These are phyloP conservation scores for Brienomyrus longianalis DNA, from an alignment of 2,113 vertebrate genomes.

Conservation along the genomic window DNA sequence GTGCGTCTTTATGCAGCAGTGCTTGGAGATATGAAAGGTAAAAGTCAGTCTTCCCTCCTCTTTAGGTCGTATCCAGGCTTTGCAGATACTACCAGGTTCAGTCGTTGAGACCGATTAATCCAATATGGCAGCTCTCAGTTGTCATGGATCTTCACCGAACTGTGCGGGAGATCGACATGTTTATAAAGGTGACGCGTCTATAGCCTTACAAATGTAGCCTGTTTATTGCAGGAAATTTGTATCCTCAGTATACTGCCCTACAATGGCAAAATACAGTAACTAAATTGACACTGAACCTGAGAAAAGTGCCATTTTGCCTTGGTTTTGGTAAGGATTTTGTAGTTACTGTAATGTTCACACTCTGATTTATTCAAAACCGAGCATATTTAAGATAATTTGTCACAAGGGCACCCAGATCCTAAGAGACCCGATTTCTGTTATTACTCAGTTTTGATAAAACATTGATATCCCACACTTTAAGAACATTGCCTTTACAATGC, in stretches of 20 bases:
- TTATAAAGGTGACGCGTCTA: constrained; percentile 49
- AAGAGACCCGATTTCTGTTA: not conserved
- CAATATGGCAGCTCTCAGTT: constrained; percentile 31
- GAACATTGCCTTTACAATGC: too few relatives aligned
- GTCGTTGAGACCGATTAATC: constrained; percentile 38
- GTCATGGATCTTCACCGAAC: constrained; percentile 55
- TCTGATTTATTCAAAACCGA: not conserved
- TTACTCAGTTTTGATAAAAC: not conserved
- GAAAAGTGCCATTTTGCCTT: not conserved
- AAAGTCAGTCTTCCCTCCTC: not conserved
- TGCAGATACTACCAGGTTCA: constrained; percentile 47
- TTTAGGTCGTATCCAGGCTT: constrained; percentile 52
- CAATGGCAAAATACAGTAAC: not conserved
- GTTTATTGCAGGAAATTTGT: not conserved
- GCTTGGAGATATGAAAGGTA: not conserved
- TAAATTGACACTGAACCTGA: not conserved
- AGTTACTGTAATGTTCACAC: not conserved
- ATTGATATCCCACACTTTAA: not conserved
- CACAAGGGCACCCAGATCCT: not conserved
- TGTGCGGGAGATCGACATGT: constrained; percentile 59
- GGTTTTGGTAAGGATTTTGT: not conserved
- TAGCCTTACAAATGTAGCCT: not conserved
- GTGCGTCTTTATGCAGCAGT: not conserved
- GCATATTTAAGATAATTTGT: not conserved
- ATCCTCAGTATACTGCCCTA: not conserved